phyloP scores from a whole-genome alignment of 2,888 invertebrate genomes.

The Pristionchus fissidentatus region DNA sequence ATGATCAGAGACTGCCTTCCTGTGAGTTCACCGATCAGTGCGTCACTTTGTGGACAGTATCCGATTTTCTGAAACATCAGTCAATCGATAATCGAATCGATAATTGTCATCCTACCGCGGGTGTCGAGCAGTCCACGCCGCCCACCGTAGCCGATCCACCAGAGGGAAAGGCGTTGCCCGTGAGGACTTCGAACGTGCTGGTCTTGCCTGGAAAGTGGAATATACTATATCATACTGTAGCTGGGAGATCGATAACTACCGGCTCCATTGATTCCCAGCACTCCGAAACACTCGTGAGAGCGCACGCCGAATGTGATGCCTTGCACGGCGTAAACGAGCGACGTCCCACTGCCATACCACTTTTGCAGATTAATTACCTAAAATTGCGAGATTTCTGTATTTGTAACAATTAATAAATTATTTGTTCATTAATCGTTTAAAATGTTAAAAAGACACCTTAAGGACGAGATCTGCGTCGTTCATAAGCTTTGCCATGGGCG shows the following conservation, averaged over 20 bases:
- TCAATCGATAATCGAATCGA: background rate
- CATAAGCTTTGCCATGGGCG: too few relatives aligned
- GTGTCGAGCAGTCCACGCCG: slow-evolving; percentile 56
- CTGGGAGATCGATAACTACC: slow-evolving; percentile 41
- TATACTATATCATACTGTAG: slow-evolving; percentile 34
- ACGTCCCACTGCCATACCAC: slow-evolving; percentile 28
- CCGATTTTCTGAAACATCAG: slow-evolving; percentile 60
- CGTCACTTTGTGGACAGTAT: slow-evolving; percentile 74
- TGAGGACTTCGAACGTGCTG: slow-evolving; percentile 72
- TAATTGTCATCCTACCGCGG: slow-evolving; percentile 5
- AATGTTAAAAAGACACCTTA: too few relatives aligned
- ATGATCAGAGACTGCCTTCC: slow-evolving; percentile 67
- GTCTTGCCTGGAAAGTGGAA: slow-evolving; percentile 17
- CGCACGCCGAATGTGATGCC: slow-evolving; percentile 67
- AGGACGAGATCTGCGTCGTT: too few relatives aligned
- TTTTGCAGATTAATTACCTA: slow-evolving; percentile 58
- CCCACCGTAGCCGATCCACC: slow-evolving; percentile 61
- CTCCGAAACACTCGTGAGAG: slow-evolving; percentile 71
- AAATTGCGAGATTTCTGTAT: background rate
- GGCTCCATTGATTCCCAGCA: slow-evolving; percentile 70
- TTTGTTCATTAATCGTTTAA: too few relatives aligned
- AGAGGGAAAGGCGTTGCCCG: slow-evolving; percentile 60
- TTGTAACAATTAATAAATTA: too few relatives aligned
- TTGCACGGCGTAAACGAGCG: slow-evolving; percentile 47
- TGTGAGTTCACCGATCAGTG: slow-evolving; percentile 67